Percentiles rank a stretch among this genome's conserved stretches.
Evolutionary conservation across 1,140 invertebrate species (phyloP).

Genomic region (Drosophila equinoxialis): DNA sequence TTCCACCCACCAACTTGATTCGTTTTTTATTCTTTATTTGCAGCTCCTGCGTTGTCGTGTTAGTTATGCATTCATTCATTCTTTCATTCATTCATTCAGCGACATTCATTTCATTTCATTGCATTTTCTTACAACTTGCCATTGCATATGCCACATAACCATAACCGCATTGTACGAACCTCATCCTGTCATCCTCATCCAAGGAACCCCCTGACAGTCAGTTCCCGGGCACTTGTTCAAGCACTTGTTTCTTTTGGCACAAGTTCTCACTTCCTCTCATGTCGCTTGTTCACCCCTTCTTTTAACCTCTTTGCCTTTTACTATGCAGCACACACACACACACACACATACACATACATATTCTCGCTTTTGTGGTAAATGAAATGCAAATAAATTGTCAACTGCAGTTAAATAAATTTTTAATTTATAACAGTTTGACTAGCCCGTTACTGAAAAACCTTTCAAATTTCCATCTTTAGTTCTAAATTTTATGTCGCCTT

Average conservation of each 20-base stretch:
- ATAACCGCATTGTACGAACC: conserved; percentile 58
- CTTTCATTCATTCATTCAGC: conserved; percentile 52
- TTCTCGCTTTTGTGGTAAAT: conserved; percentile 66
- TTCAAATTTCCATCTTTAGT: neutral
- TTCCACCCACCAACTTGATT: neutral
- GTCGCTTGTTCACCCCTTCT: neutral
- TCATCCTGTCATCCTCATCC: conserved; percentile 11
- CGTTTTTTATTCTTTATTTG: neutral
- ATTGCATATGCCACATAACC: conserved; percentile 37
- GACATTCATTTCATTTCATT: conserved; percentile 80
- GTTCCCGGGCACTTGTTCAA: conserved; percentile 12
- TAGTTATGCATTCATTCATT: conserved; percentile 73
- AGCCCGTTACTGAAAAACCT: conserved; percentile 20
- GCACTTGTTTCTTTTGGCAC: conserved; percentile 8
- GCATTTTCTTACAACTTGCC: conserved; percentile 65
- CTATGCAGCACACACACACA: too few species aligned
- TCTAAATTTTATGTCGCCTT: too few species aligned
- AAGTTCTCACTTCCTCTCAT: neutral
- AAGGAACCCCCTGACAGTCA: neutral
- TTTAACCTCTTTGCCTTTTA: neutral
- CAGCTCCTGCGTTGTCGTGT: conserved; percentile 42
- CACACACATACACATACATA: neutral
- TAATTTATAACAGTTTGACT: conserved; percentile 74
- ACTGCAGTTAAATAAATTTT: conserved; percentile 80
- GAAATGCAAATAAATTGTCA: conserved; percentile 80